phyloP scores from a whole-genome alignment of 1,140 invertebrate genomes.

The Drosophila mauritiana region DNA sequence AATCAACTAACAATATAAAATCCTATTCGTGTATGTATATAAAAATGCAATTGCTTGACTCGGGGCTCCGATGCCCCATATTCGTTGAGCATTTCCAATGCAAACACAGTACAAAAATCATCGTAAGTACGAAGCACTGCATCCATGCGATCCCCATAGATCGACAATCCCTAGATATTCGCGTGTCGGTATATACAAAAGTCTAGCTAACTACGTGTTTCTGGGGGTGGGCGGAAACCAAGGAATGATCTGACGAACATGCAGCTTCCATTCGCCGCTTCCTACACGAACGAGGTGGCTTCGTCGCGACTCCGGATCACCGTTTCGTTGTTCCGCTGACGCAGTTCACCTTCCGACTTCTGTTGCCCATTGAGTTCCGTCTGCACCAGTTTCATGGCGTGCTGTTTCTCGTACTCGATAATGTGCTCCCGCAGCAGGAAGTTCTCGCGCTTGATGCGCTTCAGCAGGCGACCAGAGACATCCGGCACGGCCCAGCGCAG shows the following conservation, averaged over 20 bases:
- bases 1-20: conserved; percentile 29
- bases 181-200: conserved; percentile 46
- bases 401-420: conserved; percentile 88
- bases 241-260: conserved; percentile 5
- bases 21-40: conserved; percentile 16
- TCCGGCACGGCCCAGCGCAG: conserved; percentile 94
- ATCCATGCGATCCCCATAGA: conserved; percentile 7
- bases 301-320: conserved; percentile 10
- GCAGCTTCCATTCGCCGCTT: neutral
- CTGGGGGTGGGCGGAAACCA: neutral
- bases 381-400: conserved; percentile 27
- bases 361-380: neutral
- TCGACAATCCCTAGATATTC: conserved; percentile 1
- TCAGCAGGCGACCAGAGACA: conserved; percentile 89
- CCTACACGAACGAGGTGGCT: conserved; percentile 18
- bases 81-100: conserved; percentile 45
- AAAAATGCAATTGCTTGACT: conserved; percentile 39
- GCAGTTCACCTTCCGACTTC: conserved; percentile 17
- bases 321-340: conserved; percentile 16
- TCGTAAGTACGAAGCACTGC: conserved; percentile 53
- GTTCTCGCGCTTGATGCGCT: conserved; percentile 93
- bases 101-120: conserved; percentile 26
- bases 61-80: neutral
- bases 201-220: conserved; percentile 23
- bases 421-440: conserved; percentile 94